Evolutionary conservation across 2,113 vertebrate genomes (phyloP).

Genomic region (Albula goreensis): DNA sequence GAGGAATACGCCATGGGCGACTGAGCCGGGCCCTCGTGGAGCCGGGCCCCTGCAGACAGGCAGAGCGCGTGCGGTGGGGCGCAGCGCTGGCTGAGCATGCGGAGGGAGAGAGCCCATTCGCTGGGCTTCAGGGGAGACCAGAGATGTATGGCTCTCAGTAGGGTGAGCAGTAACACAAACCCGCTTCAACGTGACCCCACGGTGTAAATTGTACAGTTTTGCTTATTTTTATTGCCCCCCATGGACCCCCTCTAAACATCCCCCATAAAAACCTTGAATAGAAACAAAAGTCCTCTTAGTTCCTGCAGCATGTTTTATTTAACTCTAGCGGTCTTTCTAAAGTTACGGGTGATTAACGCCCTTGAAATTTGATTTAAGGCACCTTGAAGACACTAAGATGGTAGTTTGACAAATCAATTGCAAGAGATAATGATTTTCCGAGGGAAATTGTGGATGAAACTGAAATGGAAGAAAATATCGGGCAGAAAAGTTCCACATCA

Average conservation of each 20-base stretch:
- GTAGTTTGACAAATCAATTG: neutral
- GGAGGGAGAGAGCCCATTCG: neutral
- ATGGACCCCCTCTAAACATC: slow-evolving; percentile 17
- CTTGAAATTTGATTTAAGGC: slow-evolving; percentile 5
- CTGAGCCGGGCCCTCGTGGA: neutral
- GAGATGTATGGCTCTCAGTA: slow-evolving; percentile 25
- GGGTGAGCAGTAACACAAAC: slow-evolving; percentile 22
- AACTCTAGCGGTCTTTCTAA: neutral
- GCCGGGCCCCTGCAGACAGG: neutral
- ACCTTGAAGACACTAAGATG: neutral
- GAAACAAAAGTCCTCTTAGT: slow-evolving; percentile 2
- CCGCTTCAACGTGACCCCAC: slow-evolving; percentile 25
- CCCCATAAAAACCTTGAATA: slow-evolving; percentile 30
- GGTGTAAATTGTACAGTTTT: slow-evolving; percentile 31
- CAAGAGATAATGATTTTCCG: slow-evolving; percentile 3
- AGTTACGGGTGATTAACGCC: slow-evolving; percentile 10
- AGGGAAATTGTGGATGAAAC: neutral
- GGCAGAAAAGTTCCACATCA: neutral
- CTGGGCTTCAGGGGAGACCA: neutral
- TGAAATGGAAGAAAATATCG: neutral
- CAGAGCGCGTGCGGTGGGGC: neutral
- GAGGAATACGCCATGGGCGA: neutral
- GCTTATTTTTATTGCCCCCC: slow-evolving; percentile 36
- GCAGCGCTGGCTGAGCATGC: neutral
- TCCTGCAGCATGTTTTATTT: slow-evolving; percentile 13